These are phyloP conservation scores for Neopelma chrysocephalum DNA, from an alignment of 2,797 vertebrate species.

Conservation along the genomic window DNA sequence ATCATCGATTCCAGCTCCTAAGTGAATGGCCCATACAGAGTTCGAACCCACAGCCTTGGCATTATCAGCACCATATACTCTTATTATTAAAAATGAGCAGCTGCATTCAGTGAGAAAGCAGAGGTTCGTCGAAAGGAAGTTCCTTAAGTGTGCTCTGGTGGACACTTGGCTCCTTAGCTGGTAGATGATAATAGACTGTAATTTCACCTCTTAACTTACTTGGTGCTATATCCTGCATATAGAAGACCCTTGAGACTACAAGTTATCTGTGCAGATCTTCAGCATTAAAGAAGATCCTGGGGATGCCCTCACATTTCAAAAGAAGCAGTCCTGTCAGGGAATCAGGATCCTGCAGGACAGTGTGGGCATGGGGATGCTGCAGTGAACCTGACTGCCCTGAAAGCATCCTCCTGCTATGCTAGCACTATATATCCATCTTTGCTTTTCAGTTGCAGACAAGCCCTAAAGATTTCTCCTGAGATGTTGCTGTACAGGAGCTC, in stretches of 20 bases:
- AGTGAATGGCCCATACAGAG: neutral
- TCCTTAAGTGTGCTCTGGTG: neutral
- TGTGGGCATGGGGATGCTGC: rapidly evolving
- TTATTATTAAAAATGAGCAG: neutral
- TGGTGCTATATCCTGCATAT: neutral
- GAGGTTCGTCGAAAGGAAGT: neutral
- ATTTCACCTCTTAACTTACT: neutral
- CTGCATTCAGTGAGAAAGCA: neutral
- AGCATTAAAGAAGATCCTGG: rapidly evolving
- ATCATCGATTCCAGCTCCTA: neutral
- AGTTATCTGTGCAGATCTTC: neutral
- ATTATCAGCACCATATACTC: neutral
- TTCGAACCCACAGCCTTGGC: neutral
- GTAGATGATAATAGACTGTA: neutral
- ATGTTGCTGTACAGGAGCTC: constrained; percentile 43
- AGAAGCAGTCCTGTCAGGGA: neutral
- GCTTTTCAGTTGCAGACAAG: neutral
- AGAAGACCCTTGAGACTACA: neutral
- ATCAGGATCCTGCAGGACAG: neutral
- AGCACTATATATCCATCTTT: neutral
- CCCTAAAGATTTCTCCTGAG: neutral
- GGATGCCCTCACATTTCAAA: rapidly evolving
- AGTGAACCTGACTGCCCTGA: neutral
- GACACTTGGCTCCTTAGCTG: rapidly evolving
- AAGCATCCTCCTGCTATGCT: rapidly evolving